Conservation (phyloP, 2,888 invertebrate species). For the Yponomeuta evonymella region DNA sequence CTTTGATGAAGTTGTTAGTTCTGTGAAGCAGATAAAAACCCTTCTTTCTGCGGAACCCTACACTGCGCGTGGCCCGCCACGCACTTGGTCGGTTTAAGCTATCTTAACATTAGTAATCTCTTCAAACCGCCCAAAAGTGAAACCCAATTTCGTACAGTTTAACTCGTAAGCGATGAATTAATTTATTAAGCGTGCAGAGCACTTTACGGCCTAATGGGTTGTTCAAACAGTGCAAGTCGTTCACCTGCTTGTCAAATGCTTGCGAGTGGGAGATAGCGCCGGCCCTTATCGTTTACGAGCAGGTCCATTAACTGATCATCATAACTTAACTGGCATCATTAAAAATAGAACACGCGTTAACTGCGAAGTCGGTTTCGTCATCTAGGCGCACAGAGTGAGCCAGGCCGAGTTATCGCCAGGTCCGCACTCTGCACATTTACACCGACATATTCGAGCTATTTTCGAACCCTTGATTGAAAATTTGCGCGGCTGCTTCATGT, state of each 20-base stretch:
- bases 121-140: too few species aligned
- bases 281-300: not conserved
- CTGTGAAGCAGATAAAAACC: too few species aligned
- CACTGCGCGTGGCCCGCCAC: too few species aligned
- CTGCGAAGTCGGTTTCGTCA: not conserved
- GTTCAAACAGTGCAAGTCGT: conserved; percentile 49
- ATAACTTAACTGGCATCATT: not conserved
- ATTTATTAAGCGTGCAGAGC: not conserved
- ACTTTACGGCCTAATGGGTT: conserved; percentile 35
- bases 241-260: conserved; percentile 46
- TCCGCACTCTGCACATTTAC: too few species aligned
- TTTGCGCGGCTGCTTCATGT: too few species aligned
- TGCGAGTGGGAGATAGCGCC: conserved; percentile 25
- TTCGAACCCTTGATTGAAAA: too few species aligned
- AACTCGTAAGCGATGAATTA: not conserved
- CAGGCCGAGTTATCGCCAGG: too few species aligned
- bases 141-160: not conserved
- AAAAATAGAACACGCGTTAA: not conserved
- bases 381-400: not conserved
- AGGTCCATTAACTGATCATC: not conserved
- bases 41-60: too few species aligned
- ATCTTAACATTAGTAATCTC: too few species aligned
- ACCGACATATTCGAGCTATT: too few species aligned
- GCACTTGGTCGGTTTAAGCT: too few species aligned
- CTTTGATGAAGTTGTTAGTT: too few species aligned